Conservation (phyloP, 2,113 vertebrate genomes). For the Lipotes vexillifer region DNA sequence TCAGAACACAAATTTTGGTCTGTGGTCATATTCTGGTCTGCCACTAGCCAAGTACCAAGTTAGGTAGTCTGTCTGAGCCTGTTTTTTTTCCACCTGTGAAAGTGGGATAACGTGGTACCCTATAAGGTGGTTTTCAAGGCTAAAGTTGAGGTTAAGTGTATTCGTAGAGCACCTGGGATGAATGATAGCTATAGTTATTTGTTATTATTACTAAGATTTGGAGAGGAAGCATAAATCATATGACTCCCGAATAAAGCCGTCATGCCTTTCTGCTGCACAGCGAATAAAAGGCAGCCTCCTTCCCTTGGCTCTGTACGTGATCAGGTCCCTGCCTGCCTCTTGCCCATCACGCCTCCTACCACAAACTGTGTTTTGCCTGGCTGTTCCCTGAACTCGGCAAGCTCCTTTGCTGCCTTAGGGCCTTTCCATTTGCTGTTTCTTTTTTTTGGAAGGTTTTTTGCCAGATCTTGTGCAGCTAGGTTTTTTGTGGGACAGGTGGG, state of each 20-base stretch:
- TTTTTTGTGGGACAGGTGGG: background rate
- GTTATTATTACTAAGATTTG: background rate
- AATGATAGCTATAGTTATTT: background rate
- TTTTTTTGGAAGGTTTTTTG: slow-evolving; percentile 3
- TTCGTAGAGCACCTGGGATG: background rate
- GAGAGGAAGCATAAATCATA: background rate
- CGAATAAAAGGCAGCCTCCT: background rate
- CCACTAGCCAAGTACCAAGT: background rate
- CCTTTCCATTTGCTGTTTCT: background rate
- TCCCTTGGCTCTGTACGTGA: background rate
- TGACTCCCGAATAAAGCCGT: background rate
- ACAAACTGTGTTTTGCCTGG: background rate
- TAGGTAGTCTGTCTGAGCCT: background rate
- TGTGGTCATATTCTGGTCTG: background rate
- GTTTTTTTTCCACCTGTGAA: background rate
- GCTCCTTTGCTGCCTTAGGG: background rate
- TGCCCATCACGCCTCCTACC: background rate
- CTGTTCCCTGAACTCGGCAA: background rate
- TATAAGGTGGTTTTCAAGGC: background rate
- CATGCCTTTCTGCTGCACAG: background rate
- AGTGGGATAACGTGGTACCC: background rate
- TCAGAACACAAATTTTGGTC: background rate
- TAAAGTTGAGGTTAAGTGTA: background rate
- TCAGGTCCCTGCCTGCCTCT: background rate
- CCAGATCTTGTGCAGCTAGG: background rate